phyloP scores from a whole-genome alignment of 2,113 vertebrate species.

The Passer domesticus region DNA sequence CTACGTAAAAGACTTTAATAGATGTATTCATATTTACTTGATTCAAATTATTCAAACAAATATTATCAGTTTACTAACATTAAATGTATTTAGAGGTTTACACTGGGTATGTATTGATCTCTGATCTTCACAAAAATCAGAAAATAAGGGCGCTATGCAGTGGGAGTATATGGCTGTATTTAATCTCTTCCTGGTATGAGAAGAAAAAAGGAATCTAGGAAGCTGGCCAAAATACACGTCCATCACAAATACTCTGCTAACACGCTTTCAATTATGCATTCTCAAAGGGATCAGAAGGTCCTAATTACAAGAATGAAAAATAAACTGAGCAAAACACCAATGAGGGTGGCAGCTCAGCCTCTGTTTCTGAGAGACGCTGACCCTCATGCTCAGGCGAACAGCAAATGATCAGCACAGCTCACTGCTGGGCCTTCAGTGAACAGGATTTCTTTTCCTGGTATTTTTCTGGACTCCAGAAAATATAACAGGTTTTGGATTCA shows the following conservation, averaged over 20 bases:
- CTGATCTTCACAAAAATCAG: neutral
- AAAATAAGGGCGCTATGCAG: neutral
- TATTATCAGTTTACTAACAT: neutral
- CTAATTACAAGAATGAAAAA: conserved; percentile 13
- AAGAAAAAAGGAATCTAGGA: neutral
- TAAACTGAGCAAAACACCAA: conserved; percentile 39
- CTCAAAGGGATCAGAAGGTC: conserved; percentile 2
- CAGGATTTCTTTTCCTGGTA: neutral
- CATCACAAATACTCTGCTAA: conserved; percentile 2
- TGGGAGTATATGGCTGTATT: neutral
- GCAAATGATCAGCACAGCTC: neutral
- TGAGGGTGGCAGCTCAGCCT: neutral
- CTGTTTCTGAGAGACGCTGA: neutral
- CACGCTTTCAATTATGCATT: neutral
- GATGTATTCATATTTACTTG: neutral
- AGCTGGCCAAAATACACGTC: neutral
- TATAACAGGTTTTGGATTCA: neutral
- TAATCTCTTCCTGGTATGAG: neutral
- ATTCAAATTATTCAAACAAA: neutral
- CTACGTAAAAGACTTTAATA: neutral
- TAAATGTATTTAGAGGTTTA: conserved; percentile 1
- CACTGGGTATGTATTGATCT: neutral
- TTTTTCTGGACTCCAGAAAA: neutral
- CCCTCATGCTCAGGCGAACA: neutral
- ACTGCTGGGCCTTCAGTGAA: neutral